These are phyloP conservation scores for Antheraea yamamai DNA, from an alignment of 2,888 invertebrate genomes.

Conservation along the genomic window DNA sequence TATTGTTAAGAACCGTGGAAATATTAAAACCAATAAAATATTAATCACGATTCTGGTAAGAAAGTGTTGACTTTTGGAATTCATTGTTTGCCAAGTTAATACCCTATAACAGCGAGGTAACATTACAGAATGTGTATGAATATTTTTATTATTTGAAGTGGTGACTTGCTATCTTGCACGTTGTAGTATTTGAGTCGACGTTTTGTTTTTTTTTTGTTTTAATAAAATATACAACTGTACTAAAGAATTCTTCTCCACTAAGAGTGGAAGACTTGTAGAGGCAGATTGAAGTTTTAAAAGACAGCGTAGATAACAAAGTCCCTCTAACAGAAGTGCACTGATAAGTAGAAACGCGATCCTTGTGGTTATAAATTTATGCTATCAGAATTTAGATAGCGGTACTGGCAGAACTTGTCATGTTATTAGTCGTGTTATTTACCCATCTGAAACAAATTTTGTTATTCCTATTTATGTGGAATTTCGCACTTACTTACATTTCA, in stretches of 20 bases:
- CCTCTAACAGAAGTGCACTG: background rate
- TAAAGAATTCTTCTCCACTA: background rate
- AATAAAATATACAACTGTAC: background rate
- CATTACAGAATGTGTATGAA: background rate
- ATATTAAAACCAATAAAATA: too few relatives aligned
- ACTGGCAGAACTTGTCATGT: too few relatives aligned
- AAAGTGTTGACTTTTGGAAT: too few relatives aligned
- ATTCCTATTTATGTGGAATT: background rate
- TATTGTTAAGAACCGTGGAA: too few relatives aligned
- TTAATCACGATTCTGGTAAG: too few relatives aligned
- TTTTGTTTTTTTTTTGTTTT: background rate
- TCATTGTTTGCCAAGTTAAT: background rate
- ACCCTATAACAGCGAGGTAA: background rate
- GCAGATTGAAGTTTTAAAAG: background rate
- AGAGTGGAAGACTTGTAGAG: background rate
- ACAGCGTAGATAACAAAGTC: background rate
- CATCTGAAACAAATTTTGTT: too few relatives aligned
- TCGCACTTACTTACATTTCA: background rate
- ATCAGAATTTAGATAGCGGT: background rate
- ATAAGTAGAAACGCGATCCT: background rate
- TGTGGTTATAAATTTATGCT: background rate
- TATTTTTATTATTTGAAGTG: slow-evolving; percentile 5
- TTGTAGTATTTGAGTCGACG: background rate
- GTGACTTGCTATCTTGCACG: background rate
- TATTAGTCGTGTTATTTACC: too few relatives aligned